phyloP scores from a whole-genome alignment of 2,797 vertebrate species.

The Garrulus glandarius region DNA sequence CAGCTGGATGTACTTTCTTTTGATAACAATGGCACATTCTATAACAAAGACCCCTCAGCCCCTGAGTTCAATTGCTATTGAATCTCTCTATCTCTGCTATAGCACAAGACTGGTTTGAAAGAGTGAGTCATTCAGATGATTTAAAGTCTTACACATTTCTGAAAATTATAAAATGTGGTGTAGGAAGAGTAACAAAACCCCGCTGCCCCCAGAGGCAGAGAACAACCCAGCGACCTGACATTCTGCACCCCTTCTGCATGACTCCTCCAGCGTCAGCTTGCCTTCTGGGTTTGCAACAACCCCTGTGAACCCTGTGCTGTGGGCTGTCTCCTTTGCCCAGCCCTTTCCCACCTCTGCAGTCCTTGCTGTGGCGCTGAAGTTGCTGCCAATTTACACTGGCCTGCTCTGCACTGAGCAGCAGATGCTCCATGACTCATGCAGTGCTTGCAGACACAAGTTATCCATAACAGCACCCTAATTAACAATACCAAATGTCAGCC shows the following conservation, averaged over 20 bases:
- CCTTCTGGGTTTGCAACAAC: not conserved
- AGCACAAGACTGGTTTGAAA: not conserved
- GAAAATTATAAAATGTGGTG: not conserved
- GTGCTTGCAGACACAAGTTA: not conserved
- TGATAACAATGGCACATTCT: not conserved
- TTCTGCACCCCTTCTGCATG: not conserved
- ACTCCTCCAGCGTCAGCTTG: not conserved
- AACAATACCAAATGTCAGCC: not conserved
- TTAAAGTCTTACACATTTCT: not conserved
- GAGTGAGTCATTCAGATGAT: slow-evolving; percentile 32
- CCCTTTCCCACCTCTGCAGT: not conserved
- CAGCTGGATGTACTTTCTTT: not conserved
- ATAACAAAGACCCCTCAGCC: not conserved
- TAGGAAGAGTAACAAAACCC: not conserved
- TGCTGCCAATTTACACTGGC: not conserved
- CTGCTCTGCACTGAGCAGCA: not conserved
- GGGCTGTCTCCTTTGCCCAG: not conserved
- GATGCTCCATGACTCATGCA: slow-evolving; percentile 34
- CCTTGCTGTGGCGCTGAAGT: not conserved
- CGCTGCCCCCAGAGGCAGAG: not conserved
- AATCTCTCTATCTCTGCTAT: not conserved
- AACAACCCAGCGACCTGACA: not conserved
- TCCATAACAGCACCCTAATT: not conserved
- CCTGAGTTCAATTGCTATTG: not conserved
- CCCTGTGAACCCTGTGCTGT: not conserved